phyloP scores from a whole-genome alignment of 2,888 invertebrate genomes.

The Ceramica pisi region DNA sequence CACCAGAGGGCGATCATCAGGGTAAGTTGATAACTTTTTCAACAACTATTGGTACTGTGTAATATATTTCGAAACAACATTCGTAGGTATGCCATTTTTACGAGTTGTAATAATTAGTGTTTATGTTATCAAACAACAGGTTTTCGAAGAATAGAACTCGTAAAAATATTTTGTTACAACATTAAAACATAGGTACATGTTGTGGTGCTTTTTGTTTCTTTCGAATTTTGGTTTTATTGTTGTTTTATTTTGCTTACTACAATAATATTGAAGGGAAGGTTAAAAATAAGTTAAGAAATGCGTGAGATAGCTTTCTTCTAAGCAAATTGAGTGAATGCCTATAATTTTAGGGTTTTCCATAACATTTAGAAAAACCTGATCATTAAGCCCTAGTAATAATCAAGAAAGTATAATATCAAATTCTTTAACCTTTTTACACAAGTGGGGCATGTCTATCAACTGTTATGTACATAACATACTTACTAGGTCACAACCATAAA shows the following conservation, averaged over 20 bases:
- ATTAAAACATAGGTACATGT: neutral
- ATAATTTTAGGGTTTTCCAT: neutral
- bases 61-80: constrained; percentile 10
- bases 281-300: neutral
- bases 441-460: constrained; percentile 42
- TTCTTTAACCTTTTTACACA: constrained; percentile 7
- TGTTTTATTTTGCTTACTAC: neutral
- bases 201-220: neutral
- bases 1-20: constrained; percentile 92
- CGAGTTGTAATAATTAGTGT: constrained; percentile 31
- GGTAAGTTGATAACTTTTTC: constrained; percentile 79
- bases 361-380: neutral
- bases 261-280: neutral
- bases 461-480: constrained; percentile 47
- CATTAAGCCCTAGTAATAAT: neutral
- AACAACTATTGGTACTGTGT: neutral
- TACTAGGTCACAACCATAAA: constrained; percentile 47
- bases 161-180: neutral
- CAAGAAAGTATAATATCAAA: neutral
- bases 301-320: neutral
- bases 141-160: neutral
- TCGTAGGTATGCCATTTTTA: constrained; percentile 26
- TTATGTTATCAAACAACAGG: constrained; percentile 47
- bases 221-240: neutral
- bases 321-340: neutral